Evolutionary conservation across 2,113 vertebrate genomes (phyloP).

Genomic region (Alethe castanea): DNA sequence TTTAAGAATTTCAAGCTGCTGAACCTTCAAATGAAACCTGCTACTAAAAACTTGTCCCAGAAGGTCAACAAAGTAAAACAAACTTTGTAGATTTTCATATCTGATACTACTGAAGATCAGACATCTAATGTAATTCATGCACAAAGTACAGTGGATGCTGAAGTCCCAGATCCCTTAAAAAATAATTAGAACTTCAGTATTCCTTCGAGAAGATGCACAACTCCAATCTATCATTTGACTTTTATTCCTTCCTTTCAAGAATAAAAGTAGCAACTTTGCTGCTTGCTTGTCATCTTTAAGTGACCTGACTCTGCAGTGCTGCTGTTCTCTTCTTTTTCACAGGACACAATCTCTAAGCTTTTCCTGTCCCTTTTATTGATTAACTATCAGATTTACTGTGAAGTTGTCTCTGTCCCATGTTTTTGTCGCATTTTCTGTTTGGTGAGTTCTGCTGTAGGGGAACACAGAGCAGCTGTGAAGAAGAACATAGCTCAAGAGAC

Average conservation of each 20-base stretch:
- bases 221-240: background rate
- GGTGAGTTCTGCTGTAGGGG: background rate
- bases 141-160: background rate
- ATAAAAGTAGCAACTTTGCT: background rate
- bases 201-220: background rate
- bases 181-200: background rate
- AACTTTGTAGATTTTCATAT: background rate
- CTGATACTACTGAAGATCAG: background rate
- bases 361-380: background rate
- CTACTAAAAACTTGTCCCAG: background rate
- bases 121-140: background rate
- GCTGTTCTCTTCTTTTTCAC: background rate
- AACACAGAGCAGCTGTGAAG: background rate
- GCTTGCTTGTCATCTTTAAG: background rate
- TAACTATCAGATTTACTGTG: background rate
- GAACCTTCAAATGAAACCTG: background rate
- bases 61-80: background rate
- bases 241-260: background rate
- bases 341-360: background rate
- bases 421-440: background rate
- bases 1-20: background rate
- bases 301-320: background rate
- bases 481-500: background rate
- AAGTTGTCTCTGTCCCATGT: background rate
- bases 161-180: background rate